Evolutionary conservation across 2,113 vertebrate genomes (phyloP), one percentile per base, ranked within the genome.

Genomic region (Fukomys damarensis): DNA sequence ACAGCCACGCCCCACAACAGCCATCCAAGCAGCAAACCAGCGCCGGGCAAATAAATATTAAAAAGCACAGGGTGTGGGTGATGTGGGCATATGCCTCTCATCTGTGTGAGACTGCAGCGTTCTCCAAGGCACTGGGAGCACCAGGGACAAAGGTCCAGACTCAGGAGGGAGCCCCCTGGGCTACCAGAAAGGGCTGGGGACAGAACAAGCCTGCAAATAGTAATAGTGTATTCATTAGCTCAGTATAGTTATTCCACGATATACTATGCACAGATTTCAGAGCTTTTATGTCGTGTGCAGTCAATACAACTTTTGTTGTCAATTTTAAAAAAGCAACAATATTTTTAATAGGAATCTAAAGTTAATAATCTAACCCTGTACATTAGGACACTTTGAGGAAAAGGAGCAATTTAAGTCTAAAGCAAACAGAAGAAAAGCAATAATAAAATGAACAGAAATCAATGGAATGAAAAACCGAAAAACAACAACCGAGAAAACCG

Each of bases 211-310:
- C 17, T 61, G 56, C 24, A 32, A 32, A 20, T 12, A 1, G 20
- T 4, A 6, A 11, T 4, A 17, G 0, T 6, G 26, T 43, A 12
- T 46, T 24, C 13, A 28, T n/a, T 17, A 41, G 9, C 14, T 35
- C 49, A 5, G 26, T 17, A 1, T 20, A 46, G 61, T n/a, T 72
- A 28, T 8, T 43, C 59, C 16, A 14, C 52, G 5, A 14, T 30
- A 11, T 12, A 14, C 24, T 3, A 0, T 1, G n/a, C 2, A 7
- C 2, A 9, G n/a, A 7, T 52, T 32, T 74, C 24, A 61, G 49
- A 74, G 16, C 66, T 22, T 28, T 49, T n/a, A 11, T 12, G 3
- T n/a, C 28, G 11, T 26, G 9, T 19, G 16, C 22, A 1, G 28
- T 38, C n/a, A 24, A 35, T 5, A 32, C 13, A 66, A 24, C 38